Percentiles rank a stretch among this genome's conserved stretches.
Conservation (phyloP, 1,140 invertebrate species). For the Cydia fagiglandana region DNA sequence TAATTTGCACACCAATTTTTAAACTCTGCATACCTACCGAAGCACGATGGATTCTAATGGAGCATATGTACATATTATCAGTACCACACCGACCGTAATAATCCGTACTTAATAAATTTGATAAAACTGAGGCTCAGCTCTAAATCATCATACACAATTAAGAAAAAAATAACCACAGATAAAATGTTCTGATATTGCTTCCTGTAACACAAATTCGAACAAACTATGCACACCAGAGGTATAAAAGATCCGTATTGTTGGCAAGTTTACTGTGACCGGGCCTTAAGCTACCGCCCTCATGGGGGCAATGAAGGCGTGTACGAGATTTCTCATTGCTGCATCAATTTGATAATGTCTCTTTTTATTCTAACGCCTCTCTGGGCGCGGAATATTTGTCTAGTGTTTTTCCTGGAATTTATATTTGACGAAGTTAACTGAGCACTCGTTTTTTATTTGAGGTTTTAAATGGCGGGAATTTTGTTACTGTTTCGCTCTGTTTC, state of each 20-base stretch:
- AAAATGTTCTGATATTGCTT: no score
- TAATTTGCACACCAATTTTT: no score
- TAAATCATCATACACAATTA: no score
- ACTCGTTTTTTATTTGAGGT: neutral
- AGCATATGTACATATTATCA: no score
- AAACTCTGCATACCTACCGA: no score
- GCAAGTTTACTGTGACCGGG: neutral
- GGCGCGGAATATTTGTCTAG: conserved; percentile 14
- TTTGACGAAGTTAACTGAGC: neutral
- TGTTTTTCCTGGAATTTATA: neutral
- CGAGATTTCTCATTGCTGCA: conserved; percentile 30
- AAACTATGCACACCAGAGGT: neutral
- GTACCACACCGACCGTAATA: no score
- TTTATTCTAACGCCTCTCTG: conserved; percentile 21
- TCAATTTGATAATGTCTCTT: conserved; percentile 32
- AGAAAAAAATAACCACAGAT: no score
- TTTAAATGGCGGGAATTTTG: neutral
- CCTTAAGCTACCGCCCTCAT: conserved; percentile 6
- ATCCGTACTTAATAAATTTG: no score
- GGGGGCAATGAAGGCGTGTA: conserved; percentile 25
- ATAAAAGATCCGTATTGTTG: neutral
- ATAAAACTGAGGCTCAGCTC: no score
- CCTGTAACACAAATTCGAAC: neutral
- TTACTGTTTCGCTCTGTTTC: neutral
- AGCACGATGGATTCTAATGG: no score